These are phyloP conservation scores for Amphiprion percula DNA, from an alignment of 2,113 vertebrate species.

Conservation along the genomic window DNA sequence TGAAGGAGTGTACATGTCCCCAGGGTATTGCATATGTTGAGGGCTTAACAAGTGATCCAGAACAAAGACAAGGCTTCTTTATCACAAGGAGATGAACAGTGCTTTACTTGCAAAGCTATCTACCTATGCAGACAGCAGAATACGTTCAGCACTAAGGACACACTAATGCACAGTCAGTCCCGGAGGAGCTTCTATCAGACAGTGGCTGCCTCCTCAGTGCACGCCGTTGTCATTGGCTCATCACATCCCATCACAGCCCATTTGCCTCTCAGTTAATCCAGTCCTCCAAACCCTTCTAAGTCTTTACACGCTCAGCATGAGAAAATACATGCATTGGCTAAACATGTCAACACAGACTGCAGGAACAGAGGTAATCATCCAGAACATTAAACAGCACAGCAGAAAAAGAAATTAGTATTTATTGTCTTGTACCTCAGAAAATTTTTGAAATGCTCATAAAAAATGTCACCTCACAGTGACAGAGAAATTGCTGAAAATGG, in stretches of 20 bases:
- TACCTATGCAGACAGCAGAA: conserved; percentile 30
- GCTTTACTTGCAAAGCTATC: conserved; percentile 15
- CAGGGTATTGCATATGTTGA: conserved; percentile 39
- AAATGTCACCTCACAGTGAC: conserved; percentile 30
- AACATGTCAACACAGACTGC: conserved; percentile 61
- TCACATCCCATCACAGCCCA: conserved; percentile 76
- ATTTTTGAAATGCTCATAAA: conserved; percentile 36
- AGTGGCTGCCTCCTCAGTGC: conserved; percentile 57
- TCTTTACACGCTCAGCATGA: conserved; percentile 64
- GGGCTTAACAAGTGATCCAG: conserved; percentile 55
- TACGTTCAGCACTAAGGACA: conserved; percentile 42
- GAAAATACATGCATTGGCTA: conserved; percentile 62
- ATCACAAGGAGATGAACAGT: conserved; percentile 7
- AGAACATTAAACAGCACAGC: conserved; percentile 65
- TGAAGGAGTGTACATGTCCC: conserved; percentile 23
- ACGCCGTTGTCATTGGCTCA: conserved; percentile 62
- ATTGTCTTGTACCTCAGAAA: conserved; percentile 53
- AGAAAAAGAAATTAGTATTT: conserved; percentile 39
- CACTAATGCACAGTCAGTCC: conserved; percentile 60
- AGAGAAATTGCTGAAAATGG: conserved; percentile 27
- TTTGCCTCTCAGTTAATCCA: conserved; percentile 73
- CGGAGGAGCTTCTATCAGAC: conserved; percentile 39
- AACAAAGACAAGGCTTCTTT: conserved; percentile 49
- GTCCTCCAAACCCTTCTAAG: conserved; percentile 53
- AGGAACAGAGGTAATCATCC: conserved; percentile 62